A percentile compares a stretch with the other conserved stretches of the same genome.
Conservation (phyloP, 2,113 vertebrate genomes). For the Micromys minutus region DNA sequence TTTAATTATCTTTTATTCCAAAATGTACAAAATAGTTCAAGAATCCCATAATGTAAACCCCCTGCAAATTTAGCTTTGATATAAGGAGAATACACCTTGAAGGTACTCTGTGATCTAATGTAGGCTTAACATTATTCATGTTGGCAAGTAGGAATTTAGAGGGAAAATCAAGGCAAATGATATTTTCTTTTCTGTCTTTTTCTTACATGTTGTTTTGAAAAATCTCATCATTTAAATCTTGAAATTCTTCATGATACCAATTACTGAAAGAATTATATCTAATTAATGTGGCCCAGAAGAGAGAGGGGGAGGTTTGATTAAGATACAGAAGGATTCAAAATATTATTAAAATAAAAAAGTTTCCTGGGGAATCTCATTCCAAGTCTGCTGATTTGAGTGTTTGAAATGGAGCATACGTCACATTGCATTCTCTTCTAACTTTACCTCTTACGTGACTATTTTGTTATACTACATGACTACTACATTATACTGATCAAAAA, state of each 20-base stretch:
- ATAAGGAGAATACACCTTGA: neutral
- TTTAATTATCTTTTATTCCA: constrained; percentile 29
- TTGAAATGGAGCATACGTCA: neutral
- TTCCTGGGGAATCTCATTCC: neutral
- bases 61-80: neutral
- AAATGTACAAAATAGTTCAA: neutral
- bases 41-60: neutral
- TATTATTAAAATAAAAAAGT: neutral
- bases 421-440: too few species aligned
- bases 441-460: neutral
- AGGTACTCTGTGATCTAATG: neutral
- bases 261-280: neutral
- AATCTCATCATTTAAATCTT: constrained; percentile 17
- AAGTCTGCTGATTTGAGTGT: neutral
- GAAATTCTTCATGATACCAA: constrained; percentile 26
- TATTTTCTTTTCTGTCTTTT: neutral
- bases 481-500: neutral
- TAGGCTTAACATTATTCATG: neutral
- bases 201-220: constrained; percentile 23
- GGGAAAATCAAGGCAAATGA: neutral
- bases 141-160: neutral
- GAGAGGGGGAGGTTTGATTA: neutral
- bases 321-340: neutral
- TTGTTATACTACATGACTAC: neutral
- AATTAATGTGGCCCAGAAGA: neutral